These are phyloP conservation scores for Apocheima hispidaria DNA, from an alignment of 2,888 invertebrate species.

Conservation along the genomic window DNA sequence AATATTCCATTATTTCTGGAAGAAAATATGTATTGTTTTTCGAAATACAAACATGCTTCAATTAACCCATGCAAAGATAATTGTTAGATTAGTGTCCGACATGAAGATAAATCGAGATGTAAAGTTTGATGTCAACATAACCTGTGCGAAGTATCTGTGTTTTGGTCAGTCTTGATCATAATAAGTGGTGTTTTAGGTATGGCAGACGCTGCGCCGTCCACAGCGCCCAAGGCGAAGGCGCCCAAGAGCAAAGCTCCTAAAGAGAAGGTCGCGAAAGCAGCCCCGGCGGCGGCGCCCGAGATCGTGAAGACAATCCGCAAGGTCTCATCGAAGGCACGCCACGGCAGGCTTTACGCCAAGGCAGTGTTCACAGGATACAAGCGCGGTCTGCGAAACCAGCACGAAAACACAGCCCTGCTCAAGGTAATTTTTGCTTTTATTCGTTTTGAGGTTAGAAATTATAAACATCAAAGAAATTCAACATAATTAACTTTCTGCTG, in stretches of 20 bases:
- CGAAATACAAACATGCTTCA: constrained; percentile 34
- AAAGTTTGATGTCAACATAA: constrained; percentile 79
- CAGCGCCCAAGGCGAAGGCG: constrained; percentile 83
- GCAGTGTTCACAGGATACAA: constrained; percentile 98
- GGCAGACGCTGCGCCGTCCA: constrained; percentile 87
- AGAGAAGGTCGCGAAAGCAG: constrained; percentile 84
- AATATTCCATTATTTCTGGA: constrained; percentile 36
- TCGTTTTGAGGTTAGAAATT: constrained; percentile 36
- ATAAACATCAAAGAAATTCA: constrained; percentile 10
- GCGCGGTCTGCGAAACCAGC: constrained; percentile 98
- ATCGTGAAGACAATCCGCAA: constrained; percentile 82
- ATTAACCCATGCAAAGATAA: constrained; percentile 37
- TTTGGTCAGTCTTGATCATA: constrained; percentile 44
- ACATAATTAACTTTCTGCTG: not conserved
- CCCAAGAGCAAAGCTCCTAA: constrained; percentile 86
- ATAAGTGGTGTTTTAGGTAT: constrained; percentile 79
- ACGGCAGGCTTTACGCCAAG: constrained; percentile 97
- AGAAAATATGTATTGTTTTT: constrained; percentile 54
- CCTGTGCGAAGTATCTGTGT: constrained; percentile 54
- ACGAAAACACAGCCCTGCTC: constrained; percentile 97
- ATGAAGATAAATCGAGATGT: constrained; percentile 69
- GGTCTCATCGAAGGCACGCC: constrained; percentile 85
- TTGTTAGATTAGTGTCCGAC: constrained; percentile 57
- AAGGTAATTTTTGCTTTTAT: constrained; percentile 83
- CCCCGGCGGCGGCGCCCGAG: constrained; percentile 84